A percentile compares a stretch with the other conserved stretches of the same genome.
Evolutionary conservation across 2,888 invertebrate species (phyloP).

Genomic region (Peribatodes rhomboidaria): DNA sequence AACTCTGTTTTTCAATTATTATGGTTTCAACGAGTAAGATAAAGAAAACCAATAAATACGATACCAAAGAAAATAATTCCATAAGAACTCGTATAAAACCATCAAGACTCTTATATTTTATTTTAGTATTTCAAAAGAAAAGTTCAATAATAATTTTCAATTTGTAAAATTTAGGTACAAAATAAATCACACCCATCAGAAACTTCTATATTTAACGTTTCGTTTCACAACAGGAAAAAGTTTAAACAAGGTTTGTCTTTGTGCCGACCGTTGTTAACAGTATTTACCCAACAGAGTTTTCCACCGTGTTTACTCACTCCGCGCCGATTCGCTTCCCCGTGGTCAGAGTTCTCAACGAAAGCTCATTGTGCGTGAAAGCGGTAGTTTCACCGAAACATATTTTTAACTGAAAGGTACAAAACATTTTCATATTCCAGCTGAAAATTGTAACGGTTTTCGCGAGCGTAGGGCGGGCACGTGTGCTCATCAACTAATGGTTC

Average conservation of each 20-base stretch:
- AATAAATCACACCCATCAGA: neutral
- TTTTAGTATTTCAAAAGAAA: too few relatives aligned
- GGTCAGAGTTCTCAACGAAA: constrained; percentile 75
- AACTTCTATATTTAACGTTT: constrained; percentile 8
- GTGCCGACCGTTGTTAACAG: constrained; percentile 11
- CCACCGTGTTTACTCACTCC: constrained; percentile 28
- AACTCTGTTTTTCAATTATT: neutral
- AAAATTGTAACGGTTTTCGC: constrained; percentile 79
- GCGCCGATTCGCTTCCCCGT: constrained; percentile 47
- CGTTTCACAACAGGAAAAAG: neutral
- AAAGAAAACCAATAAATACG: too few relatives aligned
- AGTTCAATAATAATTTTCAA: neutral
- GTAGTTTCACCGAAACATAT: constrained; percentile 80
- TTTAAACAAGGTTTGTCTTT: constrained; percentile 9
- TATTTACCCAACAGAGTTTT: constrained; percentile 22
- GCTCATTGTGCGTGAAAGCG: constrained; percentile 83
- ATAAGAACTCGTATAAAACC: too few relatives aligned
- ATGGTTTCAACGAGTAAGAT: too few relatives aligned
- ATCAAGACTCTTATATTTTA: too few relatives aligned
- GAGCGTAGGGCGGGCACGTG: constrained; percentile 76
- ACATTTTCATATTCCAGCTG: constrained; percentile 83
- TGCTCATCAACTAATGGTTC: constrained; percentile 87
- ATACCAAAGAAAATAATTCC: too few relatives aligned
- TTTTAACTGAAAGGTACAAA: constrained; percentile 79
- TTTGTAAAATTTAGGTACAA: too few relatives aligned